Base-by-base conservation (phyloP, 2,888 invertebrate species). In the Ryuthela nishihirai region DNA sequence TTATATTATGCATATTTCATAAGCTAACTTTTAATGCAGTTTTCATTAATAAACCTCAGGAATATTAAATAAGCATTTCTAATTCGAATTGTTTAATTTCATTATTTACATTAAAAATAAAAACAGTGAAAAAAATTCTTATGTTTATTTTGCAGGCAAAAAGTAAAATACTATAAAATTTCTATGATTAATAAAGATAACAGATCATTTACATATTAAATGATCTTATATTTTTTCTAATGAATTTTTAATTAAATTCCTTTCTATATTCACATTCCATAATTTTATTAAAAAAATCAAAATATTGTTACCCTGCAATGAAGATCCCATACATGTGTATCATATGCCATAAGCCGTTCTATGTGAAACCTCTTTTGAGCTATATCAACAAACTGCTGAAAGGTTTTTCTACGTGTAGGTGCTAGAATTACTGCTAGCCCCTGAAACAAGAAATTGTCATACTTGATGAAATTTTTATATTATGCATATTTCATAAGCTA, bases 351-450 rank as follows among this genome's bases (percentile, higher is more conserved):
- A 35, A 79, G 74, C 59, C 83, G 7, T 82, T 84, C 55, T 77
- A 79, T 58, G 74, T 75, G 50, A 54, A 67, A 66, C 39, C 40
- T 47, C 42, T 66, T 50, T 20, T 77, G 71, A 25, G 85, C 84
- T 65, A 83, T 80, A 43, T 79, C 76, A 35, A 82, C 78, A 73
- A 88, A 88, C 64, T 79, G 78, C 44, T 83, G 79, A 67, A 88
- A 80, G 6, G 88, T 87, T 65, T 79, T 78, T 3, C 85, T 85
- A 39, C 89, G 80, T 62, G 80, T 77, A 1, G 88, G 88, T 9
- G 88, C 88, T 81, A 88, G 85, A 38, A 88, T 79, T 61, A 86
- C 75, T 2, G 84, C 86, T 43, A 82, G 72, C 0, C 88, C 87
- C 69, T 74, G 62, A 1, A 62, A 45, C 10, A 10, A 46, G 34